These are phyloP conservation scores for Hofmannophila pseudospretella DNA, from an alignment of 2,888 invertebrate genomes.

Conservation along the genomic window DNA sequence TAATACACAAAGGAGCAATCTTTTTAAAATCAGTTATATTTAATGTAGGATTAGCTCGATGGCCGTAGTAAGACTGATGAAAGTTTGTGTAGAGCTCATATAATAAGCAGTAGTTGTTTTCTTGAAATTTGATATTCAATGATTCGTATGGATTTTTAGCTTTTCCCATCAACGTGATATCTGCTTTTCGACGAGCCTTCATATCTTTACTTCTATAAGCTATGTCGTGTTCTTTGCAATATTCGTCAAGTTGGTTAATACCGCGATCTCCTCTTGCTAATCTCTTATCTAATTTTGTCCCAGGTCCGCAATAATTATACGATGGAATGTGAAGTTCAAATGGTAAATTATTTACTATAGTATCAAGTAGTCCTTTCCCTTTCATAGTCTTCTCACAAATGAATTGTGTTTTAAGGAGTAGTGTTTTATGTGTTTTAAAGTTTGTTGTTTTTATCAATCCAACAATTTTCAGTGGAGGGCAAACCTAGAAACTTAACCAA, in stretches of 20 bases:
- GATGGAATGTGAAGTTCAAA: slow-evolving; percentile 25
- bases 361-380: slow-evolving; percentile 12
- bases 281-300: slow-evolving; percentile 26
- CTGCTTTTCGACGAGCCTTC: slow-evolving; percentile 30
- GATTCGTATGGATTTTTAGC: slow-evolving; percentile 7
- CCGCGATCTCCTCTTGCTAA: slow-evolving; percentile 35
- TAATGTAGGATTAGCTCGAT: too few species aligned
- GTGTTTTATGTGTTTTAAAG: background rate
- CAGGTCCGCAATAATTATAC: slow-evolving; percentile 24
- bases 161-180: slow-evolving; percentile 25
- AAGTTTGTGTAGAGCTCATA: background rate
- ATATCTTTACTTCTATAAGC: too few species aligned
- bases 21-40: slow-evolving; percentile 16
- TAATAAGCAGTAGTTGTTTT: slow-evolving; percentile 1
- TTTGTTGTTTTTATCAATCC: slow-evolving; percentile 16
- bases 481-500: slow-evolving; percentile 15
- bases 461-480: slow-evolving; percentile 14
- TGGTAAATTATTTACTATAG: slow-evolving; percentile 14
- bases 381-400: background rate
- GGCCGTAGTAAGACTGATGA: too few species aligned
- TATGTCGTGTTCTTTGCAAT: slow-evolving; percentile 21
- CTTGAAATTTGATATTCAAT: slow-evolving; percentile 1
- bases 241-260: slow-evolving; percentile 19
- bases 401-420: background rate
- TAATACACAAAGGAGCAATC: slow-evolving; percentile 20